A percentile compares a stretch with the other conserved stretches of the same genome.
Conservation (phyloP, 37 sponge, comb jelly and placozoan species). For the Aphrocallistes beatrix region DNA sequence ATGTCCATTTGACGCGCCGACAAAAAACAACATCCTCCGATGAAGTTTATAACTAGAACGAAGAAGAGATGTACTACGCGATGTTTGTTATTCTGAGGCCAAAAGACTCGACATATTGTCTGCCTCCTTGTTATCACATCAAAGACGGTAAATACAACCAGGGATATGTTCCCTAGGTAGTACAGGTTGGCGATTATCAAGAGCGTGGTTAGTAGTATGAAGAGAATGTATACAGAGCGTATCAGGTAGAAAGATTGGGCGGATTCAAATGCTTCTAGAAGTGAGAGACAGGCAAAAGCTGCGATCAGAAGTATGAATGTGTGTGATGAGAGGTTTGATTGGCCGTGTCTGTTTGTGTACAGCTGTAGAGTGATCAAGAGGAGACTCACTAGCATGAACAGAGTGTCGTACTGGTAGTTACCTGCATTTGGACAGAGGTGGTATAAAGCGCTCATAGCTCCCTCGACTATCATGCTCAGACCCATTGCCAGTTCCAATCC, state of each 20-base stretch:
- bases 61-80: neutral
- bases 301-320: neutral
- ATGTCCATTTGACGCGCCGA: neutral
- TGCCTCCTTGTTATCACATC: neutral
- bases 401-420: constrained; percentile 3
- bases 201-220: neutral
- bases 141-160: neutral
- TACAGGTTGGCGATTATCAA: neutral
- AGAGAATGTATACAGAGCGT: neutral
- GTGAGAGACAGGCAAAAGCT: neutral
- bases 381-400: constrained; percentile 3
- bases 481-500: constrained; percentile 4
- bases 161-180: neutral
- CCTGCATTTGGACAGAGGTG: neutral
- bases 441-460: neutral
- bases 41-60: neutral
- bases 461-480: neutral
- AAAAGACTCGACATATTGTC: neutral
- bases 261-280: neutral
- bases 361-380: neutral
- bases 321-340: neutral
- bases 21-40: neutral
- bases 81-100: neutral
- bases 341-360: neutral
- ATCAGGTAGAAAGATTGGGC: neutral